Percentiles rank a stretch among this genome's conserved stretches.
phyloP scores from a whole-genome alignment of 2,888 invertebrate species.

The Lithophane socia region DNA sequence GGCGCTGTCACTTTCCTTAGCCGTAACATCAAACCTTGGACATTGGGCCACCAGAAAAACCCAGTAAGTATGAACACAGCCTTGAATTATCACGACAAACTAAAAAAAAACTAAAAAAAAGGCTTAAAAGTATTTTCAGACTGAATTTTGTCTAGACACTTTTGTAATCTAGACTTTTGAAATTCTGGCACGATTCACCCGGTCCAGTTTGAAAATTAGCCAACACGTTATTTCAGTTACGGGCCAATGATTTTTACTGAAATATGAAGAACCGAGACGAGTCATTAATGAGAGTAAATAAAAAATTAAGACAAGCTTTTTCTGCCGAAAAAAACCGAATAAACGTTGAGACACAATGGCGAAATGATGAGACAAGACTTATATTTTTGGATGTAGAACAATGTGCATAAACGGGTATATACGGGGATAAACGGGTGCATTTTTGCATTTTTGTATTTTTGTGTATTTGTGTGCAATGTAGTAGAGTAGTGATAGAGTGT shows the following conservation, averaged over 20 bases:
- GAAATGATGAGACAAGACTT: no score
- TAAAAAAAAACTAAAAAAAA: slow-evolving; percentile 1
- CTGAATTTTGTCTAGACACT: slow-evolving; percentile 26
- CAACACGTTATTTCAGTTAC: slow-evolving; percentile 24
- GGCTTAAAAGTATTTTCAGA: neutral
- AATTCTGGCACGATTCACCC: slow-evolving; percentile 37
- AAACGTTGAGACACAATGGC: neutral
- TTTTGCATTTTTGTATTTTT: no score
- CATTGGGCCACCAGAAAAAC: slow-evolving; percentile 26
- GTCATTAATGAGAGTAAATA: slow-evolving; percentile 17
- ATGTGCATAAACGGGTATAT: no score
- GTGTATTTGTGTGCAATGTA: no score
- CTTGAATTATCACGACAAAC: slow-evolving; percentile 48
- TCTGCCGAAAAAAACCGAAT: neutral
- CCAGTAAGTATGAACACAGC: slow-evolving; percentile 4
- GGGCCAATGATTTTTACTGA: slow-evolving; percentile 28
- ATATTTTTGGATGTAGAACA: neutral
- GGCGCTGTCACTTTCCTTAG: slow-evolving; percentile 33
- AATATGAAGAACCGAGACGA: neutral
- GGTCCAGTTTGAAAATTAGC: slow-evolving; percentile 25
- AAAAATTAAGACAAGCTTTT: slow-evolving; percentile 11
- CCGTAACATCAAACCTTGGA: slow-evolving; percentile 48
- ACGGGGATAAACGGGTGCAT: no score
- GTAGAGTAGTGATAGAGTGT: no score
- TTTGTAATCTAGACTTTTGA: slow-evolving; percentile 39